These are phyloP conservation scores for Mythimna vitellina DNA, from an alignment of 2,888 invertebrate genomes.

Conservation along the genomic window DNA sequence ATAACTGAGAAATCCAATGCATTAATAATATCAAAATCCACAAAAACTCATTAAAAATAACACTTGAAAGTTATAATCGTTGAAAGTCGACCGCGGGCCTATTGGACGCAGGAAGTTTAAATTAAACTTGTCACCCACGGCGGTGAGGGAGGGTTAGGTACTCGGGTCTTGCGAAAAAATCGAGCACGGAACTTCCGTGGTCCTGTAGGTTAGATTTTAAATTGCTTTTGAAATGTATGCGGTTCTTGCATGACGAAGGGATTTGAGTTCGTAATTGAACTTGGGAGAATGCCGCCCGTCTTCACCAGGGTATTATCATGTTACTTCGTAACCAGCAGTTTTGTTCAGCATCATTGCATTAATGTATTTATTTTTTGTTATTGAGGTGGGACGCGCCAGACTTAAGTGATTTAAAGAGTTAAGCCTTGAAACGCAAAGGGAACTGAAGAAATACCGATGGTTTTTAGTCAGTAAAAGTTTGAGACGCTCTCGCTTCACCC, in stretches of 20 bases:
- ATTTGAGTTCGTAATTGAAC: not conserved
- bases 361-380: too few species aligned
- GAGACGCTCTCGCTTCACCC: too few species aligned
- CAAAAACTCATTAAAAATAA: conserved; percentile 88
- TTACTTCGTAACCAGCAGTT: not conserved
- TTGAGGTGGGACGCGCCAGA: too few species aligned
- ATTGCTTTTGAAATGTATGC: conserved; percentile 20
- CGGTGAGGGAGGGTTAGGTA: conserved; percentile 63
- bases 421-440: too few species aligned
- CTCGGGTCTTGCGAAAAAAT: conserved; percentile 58
- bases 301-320: not conserved
- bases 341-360: not conserved
- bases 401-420: too few species aligned
- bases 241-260: not conserved
- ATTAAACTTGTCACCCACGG: conserved; percentile 86
- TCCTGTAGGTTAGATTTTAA: conserved; percentile 62
- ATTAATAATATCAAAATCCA: conserved; percentile 81
- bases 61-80: conserved; percentile 86
- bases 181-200: conserved; percentile 46
- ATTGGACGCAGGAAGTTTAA: conserved; percentile 83
- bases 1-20: conserved; percentile 73
- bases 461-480: too few species aligned
- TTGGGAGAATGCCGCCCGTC: not conserved
- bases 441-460: too few species aligned
- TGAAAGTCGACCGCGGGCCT: conserved; percentile 76